phyloP scores from a whole-genome alignment of 2,888 invertebrate species.

The Calameuta filiformis region DNA sequence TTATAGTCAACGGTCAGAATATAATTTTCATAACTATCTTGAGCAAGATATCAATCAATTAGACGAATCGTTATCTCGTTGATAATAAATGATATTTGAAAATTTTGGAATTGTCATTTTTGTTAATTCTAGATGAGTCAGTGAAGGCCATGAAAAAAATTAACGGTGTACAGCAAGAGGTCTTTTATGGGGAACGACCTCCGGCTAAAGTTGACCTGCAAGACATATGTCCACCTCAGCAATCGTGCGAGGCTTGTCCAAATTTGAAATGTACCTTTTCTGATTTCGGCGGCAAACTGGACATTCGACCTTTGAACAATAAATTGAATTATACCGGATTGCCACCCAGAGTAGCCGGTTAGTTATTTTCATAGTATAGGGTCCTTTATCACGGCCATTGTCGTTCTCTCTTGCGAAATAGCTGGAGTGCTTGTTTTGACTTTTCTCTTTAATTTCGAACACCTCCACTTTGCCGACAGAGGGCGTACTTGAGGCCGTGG shows the following conservation, averaged over 20 bases:
- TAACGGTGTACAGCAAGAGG: conserved; percentile 52
- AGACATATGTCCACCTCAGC: conserved; percentile 72
- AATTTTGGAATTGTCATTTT: too few relatives aligned
- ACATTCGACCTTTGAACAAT: conserved; percentile 48
- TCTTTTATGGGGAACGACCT: conserved; percentile 72
- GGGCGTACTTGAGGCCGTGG: conserved; percentile 90
- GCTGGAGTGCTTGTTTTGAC: too few relatives aligned
- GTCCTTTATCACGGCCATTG: background rate
- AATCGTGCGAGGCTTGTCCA: conserved; percentile 74
- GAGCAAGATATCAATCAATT: too few relatives aligned
- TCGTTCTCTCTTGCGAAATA: background rate
- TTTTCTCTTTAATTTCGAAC: conserved; percentile 19
- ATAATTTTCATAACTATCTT: too few relatives aligned
- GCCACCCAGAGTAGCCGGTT: conserved; percentile 52
- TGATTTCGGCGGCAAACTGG: conserved; percentile 48
- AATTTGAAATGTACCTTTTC: conserved; percentile 63
- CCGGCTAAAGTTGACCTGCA: conserved; percentile 71
- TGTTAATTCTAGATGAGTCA: conserved; percentile 33
- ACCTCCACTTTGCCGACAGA: conserved; percentile 68
- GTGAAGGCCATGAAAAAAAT: conserved; percentile 35
- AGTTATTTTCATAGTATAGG: conserved; percentile 16
- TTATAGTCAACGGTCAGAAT: conserved; percentile 72
- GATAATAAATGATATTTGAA: too few relatives aligned
- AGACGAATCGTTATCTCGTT: too few relatives aligned
- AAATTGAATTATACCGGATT: conserved; percentile 49